Conservation (phyloP, 1,140 invertebrate genomes). For the Bathynomus jamesi region DNA sequence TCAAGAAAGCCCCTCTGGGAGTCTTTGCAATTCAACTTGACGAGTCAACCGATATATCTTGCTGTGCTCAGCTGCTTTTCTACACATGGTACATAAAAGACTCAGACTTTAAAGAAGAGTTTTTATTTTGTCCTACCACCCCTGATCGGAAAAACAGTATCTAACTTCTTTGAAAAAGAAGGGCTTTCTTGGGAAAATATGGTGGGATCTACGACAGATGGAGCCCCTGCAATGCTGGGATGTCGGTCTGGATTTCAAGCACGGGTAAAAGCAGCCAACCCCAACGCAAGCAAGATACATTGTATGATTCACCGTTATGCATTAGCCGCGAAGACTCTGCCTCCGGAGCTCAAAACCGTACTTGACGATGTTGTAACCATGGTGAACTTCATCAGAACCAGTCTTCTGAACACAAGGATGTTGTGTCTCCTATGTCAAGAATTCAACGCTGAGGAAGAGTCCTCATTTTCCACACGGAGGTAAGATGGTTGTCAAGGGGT, state of each 20-base stretch:
- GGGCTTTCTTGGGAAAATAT: slow-evolving; percentile 22
- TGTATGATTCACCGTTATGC: slow-evolving; percentile 23
- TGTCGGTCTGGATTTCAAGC: slow-evolving; percentile 14
- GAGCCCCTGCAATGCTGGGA: slow-evolving; percentile 14
- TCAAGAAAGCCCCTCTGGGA: too few species aligned
- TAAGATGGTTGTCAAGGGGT: slow-evolving; percentile 2
- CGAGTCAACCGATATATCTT: slow-evolving; percentile 14
- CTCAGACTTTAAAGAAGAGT: too few species aligned
- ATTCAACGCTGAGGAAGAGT: neutral
- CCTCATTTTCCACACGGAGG: slow-evolving; percentile 7
- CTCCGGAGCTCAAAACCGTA: slow-evolving; percentile 15
- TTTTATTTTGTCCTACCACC: too few species aligned
- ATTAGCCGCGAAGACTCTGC: slow-evolving; percentile 14
- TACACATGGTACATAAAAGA: slow-evolving; percentile 23
- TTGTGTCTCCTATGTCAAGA: slow-evolving; percentile 2
- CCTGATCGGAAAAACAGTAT: too few species aligned
- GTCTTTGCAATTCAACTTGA: slow-evolving; percentile 3
- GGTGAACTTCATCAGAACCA: slow-evolving; percentile 7
- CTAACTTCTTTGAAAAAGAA: slow-evolving; percentile 24
- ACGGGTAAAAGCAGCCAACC: slow-evolving; percentile 5
- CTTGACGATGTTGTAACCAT: slow-evolving; percentile 11
- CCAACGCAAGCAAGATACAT: slow-evolving; percentile 6
- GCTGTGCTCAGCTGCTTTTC: slow-evolving; percentile 20
- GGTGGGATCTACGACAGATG: slow-evolving; percentile 16
- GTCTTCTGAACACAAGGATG: slow-evolving; percentile 1